phyloP scores from a whole-genome alignment of 92 coral and sea anemone genomes.

The Zoanthus sansibaricus region DNA sequence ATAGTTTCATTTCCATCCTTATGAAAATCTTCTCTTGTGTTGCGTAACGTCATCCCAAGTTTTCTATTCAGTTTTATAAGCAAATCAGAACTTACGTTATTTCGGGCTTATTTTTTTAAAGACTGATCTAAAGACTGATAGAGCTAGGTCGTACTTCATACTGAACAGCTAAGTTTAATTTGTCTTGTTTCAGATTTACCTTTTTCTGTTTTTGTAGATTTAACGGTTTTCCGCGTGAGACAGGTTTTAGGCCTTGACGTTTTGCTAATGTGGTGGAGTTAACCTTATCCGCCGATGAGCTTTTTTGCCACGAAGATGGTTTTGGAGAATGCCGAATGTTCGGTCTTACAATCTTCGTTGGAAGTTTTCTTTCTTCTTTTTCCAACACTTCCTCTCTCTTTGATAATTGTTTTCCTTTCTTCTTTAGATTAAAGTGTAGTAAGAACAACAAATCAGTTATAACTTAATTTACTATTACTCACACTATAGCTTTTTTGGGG shows the following conservation, averaged over 20 bases:
- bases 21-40: too few relatives aligned
- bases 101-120: too few relatives aligned
- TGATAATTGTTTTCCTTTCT: constrained; percentile 15
- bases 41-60: too few relatives aligned
- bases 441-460: not conserved
- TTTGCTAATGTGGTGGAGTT: constrained; percentile 40
- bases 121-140: too few relatives aligned
- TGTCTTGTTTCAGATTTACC: constrained; percentile 46
- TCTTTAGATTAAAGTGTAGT: constrained; percentile 22
- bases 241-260: constrained; percentile 66
- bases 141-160: too few relatives aligned
- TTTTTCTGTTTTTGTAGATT: constrained; percentile 77
- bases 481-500: too few relatives aligned
- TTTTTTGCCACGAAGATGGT: constrained; percentile 74
- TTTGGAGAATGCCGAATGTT: constrained; percentile 95
- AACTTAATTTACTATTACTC: too few relatives aligned
- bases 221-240: constrained; percentile 73
- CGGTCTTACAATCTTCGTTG: constrained; percentile 75
- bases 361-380: constrained; percentile 65
- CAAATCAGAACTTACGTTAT: too few relatives aligned
- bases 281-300: constrained; percentile 31
- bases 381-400: constrained; percentile 11
- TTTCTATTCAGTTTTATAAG: too few relatives aligned
- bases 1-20: too few relatives aligned
- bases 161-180: too few relatives aligned